Evolutionary conservation across 2,888 invertebrate genomes (phyloP).

Genomic region (Leuctra nigra): DNA sequence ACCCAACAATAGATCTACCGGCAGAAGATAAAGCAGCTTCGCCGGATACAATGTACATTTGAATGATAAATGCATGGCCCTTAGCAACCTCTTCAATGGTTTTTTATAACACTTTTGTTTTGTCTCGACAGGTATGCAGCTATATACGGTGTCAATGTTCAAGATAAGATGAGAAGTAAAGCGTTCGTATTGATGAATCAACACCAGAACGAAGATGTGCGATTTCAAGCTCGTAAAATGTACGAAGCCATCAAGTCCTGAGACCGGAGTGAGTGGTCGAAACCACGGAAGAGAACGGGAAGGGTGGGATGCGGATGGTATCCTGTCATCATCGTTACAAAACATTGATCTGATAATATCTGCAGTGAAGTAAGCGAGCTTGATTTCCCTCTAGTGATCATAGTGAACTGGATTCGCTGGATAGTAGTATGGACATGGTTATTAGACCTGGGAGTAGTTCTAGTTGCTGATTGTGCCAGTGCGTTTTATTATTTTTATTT

Average conservation of each 20-base stretch:
- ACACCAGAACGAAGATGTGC: conserved; percentile 38
- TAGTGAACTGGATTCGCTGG: no score
- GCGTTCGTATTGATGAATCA: conserved; percentile 37
- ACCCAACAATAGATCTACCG: conserved; percentile 43
- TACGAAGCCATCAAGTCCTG: conserved; percentile 35
- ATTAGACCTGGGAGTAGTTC: no score
- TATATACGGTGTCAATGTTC: conserved; percentile 40
- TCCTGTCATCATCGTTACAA: conserved; percentile 27
- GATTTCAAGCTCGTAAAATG: conserved; percentile 37
- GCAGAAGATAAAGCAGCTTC: conserved; percentile 46
- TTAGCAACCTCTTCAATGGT: conserved; percentile 9
- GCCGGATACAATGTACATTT: conserved; percentile 45
- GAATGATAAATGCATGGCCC: neutral
- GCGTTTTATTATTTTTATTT: no score
- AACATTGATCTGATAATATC: conserved; percentile 21
- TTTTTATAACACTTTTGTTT: conserved; percentile 21
- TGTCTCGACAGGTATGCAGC: conserved; percentile 39
- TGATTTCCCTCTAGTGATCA: no score
- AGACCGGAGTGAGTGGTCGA: conserved; percentile 25
- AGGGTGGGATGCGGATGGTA: conserved; percentile 20
- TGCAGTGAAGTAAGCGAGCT: no score
- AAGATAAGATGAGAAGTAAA: conserved; percentile 39
- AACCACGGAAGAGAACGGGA: conserved; percentile 8
- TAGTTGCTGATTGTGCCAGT: no score
- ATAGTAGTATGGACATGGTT: no score